Percentiles rank a stretch among this genome's conserved stretches.
Conservation (phyloP, 2,797 vertebrate genomes). For the Okamejei kenojei region DNA sequence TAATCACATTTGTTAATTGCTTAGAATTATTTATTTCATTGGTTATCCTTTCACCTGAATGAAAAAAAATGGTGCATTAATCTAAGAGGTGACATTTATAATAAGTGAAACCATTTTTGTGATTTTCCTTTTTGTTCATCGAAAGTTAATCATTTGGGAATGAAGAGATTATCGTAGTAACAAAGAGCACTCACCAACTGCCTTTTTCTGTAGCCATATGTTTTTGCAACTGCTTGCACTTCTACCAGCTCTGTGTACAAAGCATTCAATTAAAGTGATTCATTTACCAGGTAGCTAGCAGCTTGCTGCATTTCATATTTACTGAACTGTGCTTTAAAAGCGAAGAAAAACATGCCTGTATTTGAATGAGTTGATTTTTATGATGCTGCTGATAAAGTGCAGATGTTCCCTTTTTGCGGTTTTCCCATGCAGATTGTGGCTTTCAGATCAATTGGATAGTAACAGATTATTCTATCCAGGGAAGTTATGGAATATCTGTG, state of each 20-base stretch:
- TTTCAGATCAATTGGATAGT: slow-evolving; percentile 46
- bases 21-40: slow-evolving; percentile 75
- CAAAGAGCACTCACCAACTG: slow-evolving; percentile 82
- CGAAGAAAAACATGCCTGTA: slow-evolving; percentile 62
- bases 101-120: slow-evolving; percentile 89
- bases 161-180: slow-evolving; percentile 74
- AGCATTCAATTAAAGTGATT: slow-evolving; percentile 86
- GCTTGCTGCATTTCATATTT: slow-evolving; percentile 62
- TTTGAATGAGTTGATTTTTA: slow-evolving; percentile 83
- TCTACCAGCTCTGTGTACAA: slow-evolving; percentile 78
- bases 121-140: slow-evolving; percentile 77
- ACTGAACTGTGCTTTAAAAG: slow-evolving; percentile 59
- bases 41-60: slow-evolving; percentile 73
- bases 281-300: slow-evolving; percentile 68
- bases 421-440: slow-evolving; percentile 53
- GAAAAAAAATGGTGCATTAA: slow-evolving; percentile 90
- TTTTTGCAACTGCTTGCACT: slow-evolving; percentile 72
- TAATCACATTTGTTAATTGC: slow-evolving; percentile 83
- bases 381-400: slow-evolving; percentile 59
- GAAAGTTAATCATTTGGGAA: slow-evolving; percentile 94
- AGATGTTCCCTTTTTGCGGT: slow-evolving; percentile 67
- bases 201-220: slow-evolving; percentile 72
- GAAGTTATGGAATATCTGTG: slow-evolving; percentile 4
- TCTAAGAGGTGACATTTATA: slow-evolving; percentile 83
- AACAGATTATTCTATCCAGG: not conserved